A percentile compares a stretch with the other conserved stretches of the same genome.
Evolutionary conservation across 2,113 vertebrate genomes (phyloP).

Genomic region (Sylvietta virens): DNA sequence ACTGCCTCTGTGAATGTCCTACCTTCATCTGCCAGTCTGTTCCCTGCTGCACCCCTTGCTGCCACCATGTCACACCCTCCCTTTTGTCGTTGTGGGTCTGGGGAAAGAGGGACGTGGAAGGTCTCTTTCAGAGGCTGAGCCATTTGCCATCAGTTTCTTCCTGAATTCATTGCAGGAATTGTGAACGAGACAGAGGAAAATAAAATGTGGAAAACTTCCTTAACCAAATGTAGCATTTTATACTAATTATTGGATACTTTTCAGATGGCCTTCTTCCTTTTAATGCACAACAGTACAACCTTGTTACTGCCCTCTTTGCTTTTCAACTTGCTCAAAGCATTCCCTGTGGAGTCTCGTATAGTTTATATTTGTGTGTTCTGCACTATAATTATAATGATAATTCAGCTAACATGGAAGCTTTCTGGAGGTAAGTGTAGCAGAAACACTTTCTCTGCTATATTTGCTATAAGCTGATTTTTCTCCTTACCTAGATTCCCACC

Average conservation of each 20-base stretch:
- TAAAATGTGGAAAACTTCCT: neutral
- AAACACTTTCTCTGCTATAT: neutral
- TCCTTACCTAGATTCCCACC: neutral
- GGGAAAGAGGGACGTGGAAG: neutral
- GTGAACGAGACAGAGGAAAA: neutral
- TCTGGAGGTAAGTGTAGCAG: neutral
- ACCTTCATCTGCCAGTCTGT: neutral
- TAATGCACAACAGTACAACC: accelerated
- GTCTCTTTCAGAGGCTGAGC: neutral
- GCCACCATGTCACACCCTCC: neutral
- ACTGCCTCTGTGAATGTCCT: accelerated
- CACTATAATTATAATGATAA: neutral
- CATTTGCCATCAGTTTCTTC: neutral
- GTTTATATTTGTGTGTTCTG: neutral
- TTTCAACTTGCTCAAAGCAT: neutral
- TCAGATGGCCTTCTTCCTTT: neutral
- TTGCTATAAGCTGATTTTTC: neutral
- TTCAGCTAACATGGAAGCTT: neutral
- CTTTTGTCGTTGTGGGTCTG: neutral
- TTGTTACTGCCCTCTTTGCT: neutral
- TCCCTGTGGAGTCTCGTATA: neutral
- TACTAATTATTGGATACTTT: neutral
- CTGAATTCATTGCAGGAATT: neutral
- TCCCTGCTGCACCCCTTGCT: neutral
- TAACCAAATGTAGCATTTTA: neutral